Percentiles rank a stretch among this genome's conserved stretches.
Conservation (phyloP, 2,797 vertebrate genomes). For the Poeciliopsis infans region DNA sequence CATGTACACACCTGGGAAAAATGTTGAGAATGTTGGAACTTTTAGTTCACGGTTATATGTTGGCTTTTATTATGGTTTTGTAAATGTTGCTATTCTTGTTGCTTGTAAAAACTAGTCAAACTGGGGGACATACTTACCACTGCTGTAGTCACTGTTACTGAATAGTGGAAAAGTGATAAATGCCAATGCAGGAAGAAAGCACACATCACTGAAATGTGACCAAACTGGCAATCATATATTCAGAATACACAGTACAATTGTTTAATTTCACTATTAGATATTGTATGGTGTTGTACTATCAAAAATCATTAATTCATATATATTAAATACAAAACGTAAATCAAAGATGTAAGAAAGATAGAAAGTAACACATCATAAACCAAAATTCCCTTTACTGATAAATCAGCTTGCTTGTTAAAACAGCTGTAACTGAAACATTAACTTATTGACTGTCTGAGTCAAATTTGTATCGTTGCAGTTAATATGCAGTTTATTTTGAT, state of each 20-base stretch:
- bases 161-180: conserved; percentile 30
- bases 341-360: conserved; percentile 43
- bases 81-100: conserved; percentile 20
- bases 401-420: conserved; percentile 32
- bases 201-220: conserved; percentile 22
- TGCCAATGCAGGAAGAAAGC: conserved; percentile 16
- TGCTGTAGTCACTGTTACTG: conserved; percentile 29
- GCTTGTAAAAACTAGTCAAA: conserved; percentile 47
- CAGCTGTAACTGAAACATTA: conserved; percentile 26
- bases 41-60: conserved; percentile 48
- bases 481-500: conserved; percentile 20
- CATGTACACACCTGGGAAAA: conserved; percentile 35
- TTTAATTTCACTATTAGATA: conserved; percentile 73
- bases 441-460: conserved; percentile 9
- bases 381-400: conserved; percentile 24
- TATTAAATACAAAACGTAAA: conserved; percentile 78
- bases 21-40: conserved; percentile 68
- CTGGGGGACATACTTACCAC: conserved; percentile 44
- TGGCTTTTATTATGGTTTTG: conserved; percentile 36
- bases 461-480: conserved; percentile 18
- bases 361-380: conserved; percentile 34
- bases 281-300: conserved; percentile 64
- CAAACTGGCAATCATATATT: not conserved
- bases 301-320: conserved; percentile 54
- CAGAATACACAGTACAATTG: conserved; percentile 38